Evolutionary conservation across 2,888 invertebrate species (phyloP).

Genomic region (Drosophila paramelanica): DNA sequence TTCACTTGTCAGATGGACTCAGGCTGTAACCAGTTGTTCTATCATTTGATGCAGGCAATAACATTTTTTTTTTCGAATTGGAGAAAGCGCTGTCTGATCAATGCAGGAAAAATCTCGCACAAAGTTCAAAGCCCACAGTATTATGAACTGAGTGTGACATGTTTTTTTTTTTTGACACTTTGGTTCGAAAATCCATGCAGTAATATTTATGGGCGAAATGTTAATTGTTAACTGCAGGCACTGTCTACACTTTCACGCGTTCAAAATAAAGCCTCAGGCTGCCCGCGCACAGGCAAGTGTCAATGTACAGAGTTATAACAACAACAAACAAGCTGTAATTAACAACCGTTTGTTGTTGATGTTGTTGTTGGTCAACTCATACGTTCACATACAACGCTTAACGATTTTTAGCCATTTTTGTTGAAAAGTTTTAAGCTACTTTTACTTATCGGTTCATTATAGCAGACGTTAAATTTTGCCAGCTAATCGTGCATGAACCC

Average conservation of each 20-base stretch:
- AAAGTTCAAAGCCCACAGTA: slow-evolving; percentile 58
- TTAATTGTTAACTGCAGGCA: slow-evolving; percentile 62
- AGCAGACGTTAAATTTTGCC: slow-evolving; percentile 67
- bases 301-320: slow-evolving; percentile 61
- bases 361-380: slow-evolving; percentile 16
- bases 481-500: slow-evolving; percentile 77
- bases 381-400: slow-evolving; percentile 28
- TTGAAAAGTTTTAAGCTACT: slow-evolving; percentile 75
- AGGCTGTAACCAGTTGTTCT: slow-evolving; percentile 40
- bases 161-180: slow-evolving; percentile 41
- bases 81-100: slow-evolving; percentile 46
- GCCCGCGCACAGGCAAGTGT: slow-evolving; percentile 47
- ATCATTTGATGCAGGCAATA: slow-evolving; percentile 26
- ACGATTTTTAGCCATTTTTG: slow-evolving; percentile 40
- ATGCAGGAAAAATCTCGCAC: slow-evolving; percentile 35
- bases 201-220: slow-evolving; percentile 69
- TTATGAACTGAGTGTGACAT: slow-evolving; percentile 16
- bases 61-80: slow-evolving; percentile 8
- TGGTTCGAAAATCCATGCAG: slow-evolving; percentile 54
- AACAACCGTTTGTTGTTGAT: slow-evolving; percentile 55
- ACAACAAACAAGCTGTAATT: slow-evolving; percentile 62
- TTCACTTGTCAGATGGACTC: slow-evolving; percentile 43
- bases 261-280: slow-evolving; percentile 33
- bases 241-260: slow-evolving; percentile 67
- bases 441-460: slow-evolving; percentile 80